These are phyloP conservation scores for Halocaridina rubra DNA, from an alignment of 2,888 invertebrate species.

Conservation along the genomic window DNA sequence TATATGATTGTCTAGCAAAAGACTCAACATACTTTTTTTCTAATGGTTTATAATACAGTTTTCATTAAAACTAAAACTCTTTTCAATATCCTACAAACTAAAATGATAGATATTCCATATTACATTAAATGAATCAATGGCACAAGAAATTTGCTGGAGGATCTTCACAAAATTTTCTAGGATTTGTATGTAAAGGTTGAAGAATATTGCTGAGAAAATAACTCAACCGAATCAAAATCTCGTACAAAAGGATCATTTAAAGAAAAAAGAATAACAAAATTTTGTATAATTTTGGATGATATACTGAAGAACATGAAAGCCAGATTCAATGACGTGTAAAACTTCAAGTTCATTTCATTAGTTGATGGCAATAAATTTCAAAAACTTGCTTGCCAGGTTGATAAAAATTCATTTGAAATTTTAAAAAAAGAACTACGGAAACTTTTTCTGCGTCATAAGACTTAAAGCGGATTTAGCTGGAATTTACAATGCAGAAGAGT, in stretches of 20 bases:
- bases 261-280: background rate
- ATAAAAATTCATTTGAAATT: background rate
- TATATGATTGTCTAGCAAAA: no score
- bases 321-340: no score
- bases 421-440: background rate
- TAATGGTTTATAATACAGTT: no score
- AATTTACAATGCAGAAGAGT: conserved; percentile 5
- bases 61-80: no score
- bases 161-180: background rate
- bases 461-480: conserved; percentile 24
- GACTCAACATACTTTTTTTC: no score
- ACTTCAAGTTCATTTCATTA: no score
- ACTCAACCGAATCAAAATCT: no score
- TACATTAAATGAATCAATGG: no score
- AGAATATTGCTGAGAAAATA: background rate
- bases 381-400: conserved; percentile 3
- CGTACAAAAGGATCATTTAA: background rate
- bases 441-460: background rate
- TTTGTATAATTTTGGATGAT: background rate
- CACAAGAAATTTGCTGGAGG: background rate
- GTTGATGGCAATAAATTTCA: background rate
- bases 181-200: background rate
- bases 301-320: background rate
- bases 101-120: conserved; percentile 12
- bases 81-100: background rate